Conservation (phyloP, 2,797 vertebrate species). For the Myotis daubentonii region DNA sequence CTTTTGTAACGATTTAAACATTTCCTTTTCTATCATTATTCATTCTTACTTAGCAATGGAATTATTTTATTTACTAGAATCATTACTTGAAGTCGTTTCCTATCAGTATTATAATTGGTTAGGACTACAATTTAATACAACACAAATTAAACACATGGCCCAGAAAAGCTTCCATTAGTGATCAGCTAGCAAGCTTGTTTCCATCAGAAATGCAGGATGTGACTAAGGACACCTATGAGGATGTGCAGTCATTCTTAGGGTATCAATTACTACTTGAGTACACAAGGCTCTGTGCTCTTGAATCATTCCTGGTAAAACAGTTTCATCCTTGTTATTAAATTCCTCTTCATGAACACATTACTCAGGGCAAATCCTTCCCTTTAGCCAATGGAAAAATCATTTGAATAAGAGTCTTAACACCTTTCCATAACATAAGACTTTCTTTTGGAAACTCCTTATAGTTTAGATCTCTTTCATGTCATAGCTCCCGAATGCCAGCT, state of each 20-base stretch:
- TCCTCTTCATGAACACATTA: slow-evolving; percentile 50
- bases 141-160: slow-evolving; percentile 23
- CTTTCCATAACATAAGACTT: slow-evolving; percentile 63
- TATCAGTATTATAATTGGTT: slow-evolving; percentile 25
- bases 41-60: background rate
- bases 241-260: background rate
- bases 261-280: slow-evolving; percentile 29
- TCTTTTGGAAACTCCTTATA: slow-evolving; percentile 58
- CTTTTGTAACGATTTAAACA: background rate
- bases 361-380: slow-evolving; percentile 56
- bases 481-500: background rate
- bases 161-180: background rate
- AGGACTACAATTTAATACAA: slow-evolving; percentile 45
- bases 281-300: background rate
- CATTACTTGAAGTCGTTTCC: background rate
- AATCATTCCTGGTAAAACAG: slow-evolving; percentile 57
- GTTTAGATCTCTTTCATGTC: slow-evolving; percentile 27
- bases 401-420: slow-evolving; percentile 65
- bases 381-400: slow-evolving; percentile 59
- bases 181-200: background rate
- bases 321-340: slow-evolving; percentile 69
- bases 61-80: slow-evolving; percentile 42
- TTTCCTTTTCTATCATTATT: background rate
- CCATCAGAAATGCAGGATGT: background rate
- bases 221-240: slow-evolving; percentile 44